Evolutionary conservation across 2,113 vertebrate species (phyloP).

Genomic region (Dendrocopos noguchii): DNA sequence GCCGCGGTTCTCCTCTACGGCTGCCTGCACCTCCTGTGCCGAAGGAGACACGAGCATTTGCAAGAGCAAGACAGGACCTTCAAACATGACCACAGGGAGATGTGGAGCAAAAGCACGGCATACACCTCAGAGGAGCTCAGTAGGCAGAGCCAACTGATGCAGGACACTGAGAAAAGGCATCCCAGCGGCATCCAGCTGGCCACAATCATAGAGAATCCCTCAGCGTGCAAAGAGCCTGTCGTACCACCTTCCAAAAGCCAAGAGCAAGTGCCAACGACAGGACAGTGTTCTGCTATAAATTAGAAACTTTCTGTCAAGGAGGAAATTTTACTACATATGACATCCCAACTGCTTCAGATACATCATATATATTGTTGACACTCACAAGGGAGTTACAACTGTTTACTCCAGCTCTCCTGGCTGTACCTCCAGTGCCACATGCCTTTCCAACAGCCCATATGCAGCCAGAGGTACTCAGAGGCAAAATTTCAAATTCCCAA

Average conservation of each 20-base stretch:
- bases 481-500: not conserved
- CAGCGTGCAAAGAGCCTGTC: slow-evolving; percentile 26
- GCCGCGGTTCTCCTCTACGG: slow-evolving; percentile 81
- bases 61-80: not conserved
- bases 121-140: not conserved
- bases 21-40: slow-evolving; percentile 80
- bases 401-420: rapidly evolving
- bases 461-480: not conserved
- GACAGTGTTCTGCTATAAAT: not conserved
- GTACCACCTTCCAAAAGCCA: slow-evolving; percentile 37
- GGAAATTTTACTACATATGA: not conserved
- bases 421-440: not conserved
- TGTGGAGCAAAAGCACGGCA: not conserved
- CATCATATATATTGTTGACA: rapidly evolving
- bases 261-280: slow-evolving; percentile 35
- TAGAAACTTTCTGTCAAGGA: not conserved
- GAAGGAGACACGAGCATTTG: slow-evolving; percentile 17
- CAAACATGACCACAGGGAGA: not conserved
- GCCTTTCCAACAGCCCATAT: not conserved
- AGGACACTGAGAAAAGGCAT: slow-evolving; percentile 40
- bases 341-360: not conserved
- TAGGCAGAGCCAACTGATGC: not conserved
- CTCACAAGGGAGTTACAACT: rapidly evolving
- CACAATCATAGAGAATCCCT: slow-evolving; percentile 66
- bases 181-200: slow-evolving; percentile 60